Conservation (phyloP, 2,888 invertebrate genomes). For the Autographa pulchrina region DNA sequence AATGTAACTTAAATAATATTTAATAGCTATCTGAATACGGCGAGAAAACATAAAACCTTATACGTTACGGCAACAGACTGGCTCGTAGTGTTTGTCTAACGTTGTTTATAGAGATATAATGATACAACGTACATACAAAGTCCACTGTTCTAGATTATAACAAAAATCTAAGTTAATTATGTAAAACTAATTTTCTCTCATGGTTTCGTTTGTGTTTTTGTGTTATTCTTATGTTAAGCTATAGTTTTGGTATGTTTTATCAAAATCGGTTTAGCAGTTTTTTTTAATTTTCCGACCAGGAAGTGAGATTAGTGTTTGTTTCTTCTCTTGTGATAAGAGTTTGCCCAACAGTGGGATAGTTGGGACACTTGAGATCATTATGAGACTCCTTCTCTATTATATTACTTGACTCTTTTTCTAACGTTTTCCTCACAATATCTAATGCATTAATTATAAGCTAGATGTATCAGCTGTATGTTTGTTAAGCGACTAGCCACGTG, state of each 20-base stretch:
- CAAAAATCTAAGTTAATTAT: too few relatives aligned
- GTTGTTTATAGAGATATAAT: constrained; percentile 21
- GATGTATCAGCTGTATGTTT: constrained; percentile 36
- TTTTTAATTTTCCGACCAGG: neutral
- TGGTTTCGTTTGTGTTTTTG: too few relatives aligned
- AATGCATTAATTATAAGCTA: neutral
- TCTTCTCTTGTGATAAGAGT: neutral
- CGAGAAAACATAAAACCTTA: constrained; percentile 32
- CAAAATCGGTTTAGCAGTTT: neutral
- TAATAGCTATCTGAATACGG: neutral
- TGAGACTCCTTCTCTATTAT: too few relatives aligned
- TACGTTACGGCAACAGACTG: neutral
- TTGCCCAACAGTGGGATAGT: neutral
- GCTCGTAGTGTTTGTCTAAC: constrained; percentile 27
- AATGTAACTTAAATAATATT: neutral
- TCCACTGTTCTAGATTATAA: too few relatives aligned
- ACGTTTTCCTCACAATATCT: too few relatives aligned
- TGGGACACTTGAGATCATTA: too few relatives aligned
- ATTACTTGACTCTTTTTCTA: too few relatives aligned
- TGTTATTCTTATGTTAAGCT: neutral
- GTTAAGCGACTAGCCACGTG: constrained; percentile 37
- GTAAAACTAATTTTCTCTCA: too few relatives aligned
- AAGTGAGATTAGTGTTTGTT: neutral
- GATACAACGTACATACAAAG: constrained; percentile 16
- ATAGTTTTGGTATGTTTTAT: neutral